A percentile compares a stretch with the other conserved stretches of the same genome.
phyloP scores from a whole-genome alignment of 2,888 invertebrate genomes.

The Pandemis cinnamomeana region DNA sequence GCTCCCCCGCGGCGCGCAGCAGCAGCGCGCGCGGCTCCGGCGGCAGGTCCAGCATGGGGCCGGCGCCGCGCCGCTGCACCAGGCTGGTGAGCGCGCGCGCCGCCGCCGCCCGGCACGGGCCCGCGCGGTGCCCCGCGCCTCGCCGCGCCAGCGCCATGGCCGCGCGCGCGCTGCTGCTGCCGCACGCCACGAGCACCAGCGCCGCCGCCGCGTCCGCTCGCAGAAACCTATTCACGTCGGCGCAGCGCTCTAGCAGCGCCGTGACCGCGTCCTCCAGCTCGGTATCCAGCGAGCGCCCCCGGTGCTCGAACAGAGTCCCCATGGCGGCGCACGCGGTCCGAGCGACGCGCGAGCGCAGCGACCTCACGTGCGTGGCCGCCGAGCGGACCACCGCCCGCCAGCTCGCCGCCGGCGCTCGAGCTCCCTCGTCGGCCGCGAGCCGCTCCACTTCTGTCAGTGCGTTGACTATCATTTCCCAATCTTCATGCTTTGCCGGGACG shows the following conservation, averaged over 20 bases:
- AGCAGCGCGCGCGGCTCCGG: constrained; percentile 92
- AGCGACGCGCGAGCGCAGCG: constrained; percentile 96
- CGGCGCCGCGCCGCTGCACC: constrained; percentile 89
- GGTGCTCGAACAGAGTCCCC: constrained; percentile 90
- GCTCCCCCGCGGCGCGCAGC: constrained; percentile 91
- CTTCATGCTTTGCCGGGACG: constrained; percentile 86
- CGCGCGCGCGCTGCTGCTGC: constrained; percentile 88
- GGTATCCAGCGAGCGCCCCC: constrained; percentile 85
- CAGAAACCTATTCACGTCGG: constrained; percentile 97
- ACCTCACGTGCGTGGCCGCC: constrained; percentile 91
- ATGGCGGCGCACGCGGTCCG: constrained; percentile 93
- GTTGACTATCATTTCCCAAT: constrained; percentile 92
- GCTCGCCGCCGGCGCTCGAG: constrained; percentile 88
- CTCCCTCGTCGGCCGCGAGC: constrained; percentile 87
- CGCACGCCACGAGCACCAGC: constrained; percentile 91
- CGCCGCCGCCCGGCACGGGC: constrained; percentile 93
- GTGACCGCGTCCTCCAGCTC: constrained; percentile 94
- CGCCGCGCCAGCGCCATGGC: constrained; percentile 87
- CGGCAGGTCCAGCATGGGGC: constrained; percentile 88
- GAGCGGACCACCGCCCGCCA: constrained; percentile 88
- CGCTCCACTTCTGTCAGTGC: constrained; percentile 88
- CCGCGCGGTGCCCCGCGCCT: constrained; percentile 93
- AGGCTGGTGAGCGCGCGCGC: constrained; percentile 90
- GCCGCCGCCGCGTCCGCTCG: constrained; percentile 94
- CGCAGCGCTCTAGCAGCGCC: constrained; percentile 93